Evolutionary conservation across 2,888 invertebrate species (phyloP), one percentile per base, ranked within the genome.

Genomic region (Archaeoteleia sp.): DNA sequence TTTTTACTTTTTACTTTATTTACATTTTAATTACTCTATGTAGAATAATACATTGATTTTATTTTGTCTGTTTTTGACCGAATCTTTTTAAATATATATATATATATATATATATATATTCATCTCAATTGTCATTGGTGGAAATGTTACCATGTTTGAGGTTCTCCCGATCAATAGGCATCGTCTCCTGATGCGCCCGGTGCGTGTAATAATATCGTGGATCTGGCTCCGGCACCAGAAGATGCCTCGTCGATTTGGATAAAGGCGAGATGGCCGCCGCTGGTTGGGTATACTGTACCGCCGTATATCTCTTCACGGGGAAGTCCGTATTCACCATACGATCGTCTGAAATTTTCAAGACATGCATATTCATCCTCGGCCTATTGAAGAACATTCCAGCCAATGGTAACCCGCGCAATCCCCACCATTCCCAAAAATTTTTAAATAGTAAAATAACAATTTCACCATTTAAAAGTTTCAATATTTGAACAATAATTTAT

Each of bases 171-270:
- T 85, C 85, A 61, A 85, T 83, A 46, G 85, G 80, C 67, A 84
- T 80, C 58, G 85, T 82, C 68, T 85, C 85, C 71, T 84, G 83
- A 71, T 83, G 80, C 12, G 81, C 84, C 40, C 87, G 89, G 86
- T 89, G 74, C 82, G 89, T 83, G 87, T 91, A 88, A 87, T 91
- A 91, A 81, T 90, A 90, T 76, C 91, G 89, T 37, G 88, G 86
- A 78, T 91, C 91, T 71, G 85, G 84, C 68, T 85, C 85, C 5
- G 92, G 92, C 43, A 91, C 90, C 67, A 92, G 87, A 40, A 94
- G 87, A 85, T 94, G 94, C 78, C 93, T 89, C 5, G 94, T 94
- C 7, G 93, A 93, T 86, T 94, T 94, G 10, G 93, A 93, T 67
- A 91, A 85, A 45, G 90, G 90, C 1, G 92, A 92, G 57, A 90